Percentiles rank a stretch among this genome's conserved stretches.
Evolutionary conservation across 2,113 vertebrate species (phyloP).

Genomic region (Gallinago jamesoni): DNA sequence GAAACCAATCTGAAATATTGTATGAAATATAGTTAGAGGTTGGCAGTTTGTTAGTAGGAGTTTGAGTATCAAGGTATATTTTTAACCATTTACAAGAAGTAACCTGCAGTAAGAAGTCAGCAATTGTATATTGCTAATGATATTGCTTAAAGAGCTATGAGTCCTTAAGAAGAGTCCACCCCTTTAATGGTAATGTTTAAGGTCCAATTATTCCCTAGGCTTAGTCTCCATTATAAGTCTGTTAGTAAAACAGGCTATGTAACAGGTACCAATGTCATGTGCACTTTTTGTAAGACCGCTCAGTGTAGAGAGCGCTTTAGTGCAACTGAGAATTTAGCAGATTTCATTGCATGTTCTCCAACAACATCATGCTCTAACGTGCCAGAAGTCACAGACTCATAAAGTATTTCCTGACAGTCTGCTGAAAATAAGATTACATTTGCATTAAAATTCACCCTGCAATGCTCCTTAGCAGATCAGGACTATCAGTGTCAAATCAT

Average conservation of each 20-base stretch:
- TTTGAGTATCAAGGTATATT: neutral
- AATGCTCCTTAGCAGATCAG: neutral
- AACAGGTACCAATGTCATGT: neutral
- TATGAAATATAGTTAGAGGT: neutral
- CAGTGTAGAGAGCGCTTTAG: rapidly evolving
- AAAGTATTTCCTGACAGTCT: neutral
- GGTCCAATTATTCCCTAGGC: neutral
- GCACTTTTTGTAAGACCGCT: neutral
- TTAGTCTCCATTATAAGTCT: neutral
- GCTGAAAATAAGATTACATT: neutral
- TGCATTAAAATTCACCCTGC: neutral
- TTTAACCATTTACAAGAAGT: neutral
- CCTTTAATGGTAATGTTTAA: neutral
- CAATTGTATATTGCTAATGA: neutral
- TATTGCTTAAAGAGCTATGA: neutral
- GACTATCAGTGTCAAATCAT: rapidly evolving
- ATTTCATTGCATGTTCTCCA: neutral
- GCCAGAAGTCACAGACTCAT: neutral
- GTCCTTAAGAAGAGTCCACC: neutral
- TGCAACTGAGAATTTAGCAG: neutral
- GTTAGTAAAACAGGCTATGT: neutral
- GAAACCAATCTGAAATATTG: neutral
- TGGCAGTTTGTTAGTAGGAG: neutral
- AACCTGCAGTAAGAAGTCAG: neutral
- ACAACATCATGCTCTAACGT: neutral